phyloP scores from a whole-genome alignment of 2,888 invertebrate genomes.

The Melikaiella ostensackeni region DNA sequence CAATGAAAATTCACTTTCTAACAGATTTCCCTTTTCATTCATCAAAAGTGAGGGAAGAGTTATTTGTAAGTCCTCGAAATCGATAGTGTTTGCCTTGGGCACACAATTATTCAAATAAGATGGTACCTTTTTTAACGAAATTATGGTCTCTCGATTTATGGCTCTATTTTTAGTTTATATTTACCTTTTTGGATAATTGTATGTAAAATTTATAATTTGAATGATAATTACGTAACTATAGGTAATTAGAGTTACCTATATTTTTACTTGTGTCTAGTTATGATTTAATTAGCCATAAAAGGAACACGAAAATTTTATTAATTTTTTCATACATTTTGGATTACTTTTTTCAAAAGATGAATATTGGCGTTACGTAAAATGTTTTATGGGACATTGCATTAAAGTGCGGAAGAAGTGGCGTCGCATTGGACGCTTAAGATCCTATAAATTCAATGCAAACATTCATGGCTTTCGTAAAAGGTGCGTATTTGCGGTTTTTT shows the following conservation, averaged over 20 bases:
- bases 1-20: neutral
- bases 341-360: neutral
- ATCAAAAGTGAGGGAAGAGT: neutral
- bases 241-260: too few species aligned
- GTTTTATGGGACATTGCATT: neutral
- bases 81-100: neutral
- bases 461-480: neutral
- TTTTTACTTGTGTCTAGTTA: too few species aligned
- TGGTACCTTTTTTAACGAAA: too few species aligned
- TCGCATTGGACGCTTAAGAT: neutral
- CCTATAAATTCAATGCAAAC: constrained; percentile 8
- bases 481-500: neutral
- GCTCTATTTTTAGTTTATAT: neutral
- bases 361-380: constrained; percentile 6
- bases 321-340: neutral
- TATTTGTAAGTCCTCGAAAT: neutral
- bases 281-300: neutral
- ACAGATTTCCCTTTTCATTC: neutral
- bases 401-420: neutral
- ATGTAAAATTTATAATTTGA: too few species aligned
- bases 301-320: neutral
- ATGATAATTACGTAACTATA: too few species aligned
- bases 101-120: too few species aligned
- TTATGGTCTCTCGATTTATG: neutral
- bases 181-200: neutral